Conservation (phyloP, 2,113 vertebrate species). For the Otus sunia region DNA sequence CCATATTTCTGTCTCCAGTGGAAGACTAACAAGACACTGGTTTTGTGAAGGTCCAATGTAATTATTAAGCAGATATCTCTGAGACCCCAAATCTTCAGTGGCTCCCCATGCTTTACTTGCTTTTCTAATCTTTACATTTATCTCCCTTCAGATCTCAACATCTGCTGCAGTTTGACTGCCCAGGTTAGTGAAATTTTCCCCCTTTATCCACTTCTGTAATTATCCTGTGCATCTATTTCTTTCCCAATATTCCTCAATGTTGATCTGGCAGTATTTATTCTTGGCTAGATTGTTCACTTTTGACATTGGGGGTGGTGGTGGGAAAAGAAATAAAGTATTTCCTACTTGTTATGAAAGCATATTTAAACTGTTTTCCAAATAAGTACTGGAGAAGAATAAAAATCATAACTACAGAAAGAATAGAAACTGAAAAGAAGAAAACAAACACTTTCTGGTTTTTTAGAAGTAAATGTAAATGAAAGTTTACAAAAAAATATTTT, state of each 20-base stretch:
- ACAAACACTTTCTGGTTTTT: background rate
- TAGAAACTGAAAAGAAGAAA: background rate
- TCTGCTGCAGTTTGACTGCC: conserved; percentile 76
- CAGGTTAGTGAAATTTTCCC: conserved; percentile 74
- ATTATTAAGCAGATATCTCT: background rate
- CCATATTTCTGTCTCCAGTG: background rate
- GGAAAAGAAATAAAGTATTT: background rate
- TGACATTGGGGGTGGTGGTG: background rate
- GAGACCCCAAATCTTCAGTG: conserved; percentile 15
- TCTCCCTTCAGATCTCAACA: conserved; percentile 80
- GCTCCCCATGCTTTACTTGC: conserved; percentile 64
- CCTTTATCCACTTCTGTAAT: conserved; percentile 44
- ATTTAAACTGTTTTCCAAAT: background rate
- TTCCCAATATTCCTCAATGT: conserved; percentile 20
- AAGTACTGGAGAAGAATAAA: background rate
- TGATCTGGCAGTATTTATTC: conserved; percentile 26
- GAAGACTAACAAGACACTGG: background rate
- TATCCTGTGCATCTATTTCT: background rate
- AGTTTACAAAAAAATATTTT: background rate
- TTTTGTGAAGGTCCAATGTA: background rate
- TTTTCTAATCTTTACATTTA: conserved; percentile 79
- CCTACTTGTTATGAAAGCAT: background rate
- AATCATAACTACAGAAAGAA: background rate
- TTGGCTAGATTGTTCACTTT: background rate
- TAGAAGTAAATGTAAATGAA: background rate